A percentile compares a stretch with the other conserved stretches of the same genome.
Evolutionary conservation across 2,888 invertebrate species (phyloP).

Genomic region (Troides oblongomaculatus): DNA sequence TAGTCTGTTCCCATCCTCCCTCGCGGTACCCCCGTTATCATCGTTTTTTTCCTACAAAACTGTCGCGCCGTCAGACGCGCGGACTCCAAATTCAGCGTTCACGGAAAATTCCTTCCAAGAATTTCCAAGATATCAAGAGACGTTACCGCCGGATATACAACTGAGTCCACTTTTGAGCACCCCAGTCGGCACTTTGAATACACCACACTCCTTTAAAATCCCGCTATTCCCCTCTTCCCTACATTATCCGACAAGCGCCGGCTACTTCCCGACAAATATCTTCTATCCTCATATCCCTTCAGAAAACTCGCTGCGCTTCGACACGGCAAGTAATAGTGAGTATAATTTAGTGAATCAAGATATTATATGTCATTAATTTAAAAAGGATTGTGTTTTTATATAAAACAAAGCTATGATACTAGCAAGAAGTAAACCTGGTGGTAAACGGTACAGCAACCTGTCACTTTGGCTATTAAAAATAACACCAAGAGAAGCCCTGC

Average conservation of each 20-base stretch:
- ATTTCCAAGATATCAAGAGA: constrained; percentile 42
- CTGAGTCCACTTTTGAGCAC: constrained; percentile 48
- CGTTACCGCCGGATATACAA: constrained; percentile 32
- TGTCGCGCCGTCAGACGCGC: constrained; percentile 34
- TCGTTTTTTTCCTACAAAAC: constrained; percentile 51
- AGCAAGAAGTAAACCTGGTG: too few relatives aligned
- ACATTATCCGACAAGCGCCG: constrained; percentile 62
- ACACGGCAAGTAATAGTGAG: constrained; percentile 48
- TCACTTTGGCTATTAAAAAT: too few relatives aligned
- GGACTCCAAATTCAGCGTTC: constrained; percentile 37
- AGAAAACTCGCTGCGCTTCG: constrained; percentile 42
- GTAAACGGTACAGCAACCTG: too few relatives aligned
- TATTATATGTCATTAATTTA: too few relatives aligned
- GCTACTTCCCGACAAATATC: constrained; percentile 70
- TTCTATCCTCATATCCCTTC: constrained; percentile 63
- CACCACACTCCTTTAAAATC: constrained; percentile 62
- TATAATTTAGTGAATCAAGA: constrained; percentile 31
- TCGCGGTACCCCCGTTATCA: constrained; percentile 53
- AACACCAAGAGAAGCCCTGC: too few relatives aligned
- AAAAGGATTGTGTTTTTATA: too few relatives aligned
- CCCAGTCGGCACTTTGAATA: constrained; percentile 45
- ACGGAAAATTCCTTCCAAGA: constrained; percentile 52
- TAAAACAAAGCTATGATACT: too few relatives aligned
- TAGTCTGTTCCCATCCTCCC: constrained; percentile 46
- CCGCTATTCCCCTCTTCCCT: constrained; percentile 62